phyloP scores from a whole-genome alignment of 2,797 vertebrate species.

The Macropodus opercularis region DNA sequence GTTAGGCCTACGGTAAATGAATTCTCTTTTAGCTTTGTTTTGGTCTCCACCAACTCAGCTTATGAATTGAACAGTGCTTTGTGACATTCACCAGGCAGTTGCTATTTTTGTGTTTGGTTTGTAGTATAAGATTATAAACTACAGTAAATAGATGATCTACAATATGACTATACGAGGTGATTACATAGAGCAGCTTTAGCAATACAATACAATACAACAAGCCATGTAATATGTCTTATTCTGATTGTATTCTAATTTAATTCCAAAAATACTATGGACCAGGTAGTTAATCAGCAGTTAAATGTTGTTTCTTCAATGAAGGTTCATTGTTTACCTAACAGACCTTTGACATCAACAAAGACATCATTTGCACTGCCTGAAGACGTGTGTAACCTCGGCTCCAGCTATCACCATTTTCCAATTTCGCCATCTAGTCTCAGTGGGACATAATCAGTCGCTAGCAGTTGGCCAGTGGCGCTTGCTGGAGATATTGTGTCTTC shows the following conservation, averaged over 20 bases:
- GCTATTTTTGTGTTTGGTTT: constrained; percentile 1
- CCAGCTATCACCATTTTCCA: constrained; percentile 58
- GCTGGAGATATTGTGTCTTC: constrained; percentile 50
- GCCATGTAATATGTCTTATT: background rate
- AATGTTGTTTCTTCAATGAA: constrained; percentile 24
- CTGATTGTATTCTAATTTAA: constrained; percentile 14
- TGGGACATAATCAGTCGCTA: constrained; percentile 61
- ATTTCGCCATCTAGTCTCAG: constrained; percentile 54
- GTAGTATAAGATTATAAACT: background rate
- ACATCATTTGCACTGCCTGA: constrained; percentile 36
- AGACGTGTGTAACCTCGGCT: constrained; percentile 32
- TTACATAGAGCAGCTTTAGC: background rate
- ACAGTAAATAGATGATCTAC: too few species aligned
- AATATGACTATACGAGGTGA: too few species aligned
- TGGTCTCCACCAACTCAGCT: constrained; percentile 7
- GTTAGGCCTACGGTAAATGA: background rate
- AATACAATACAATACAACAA: constrained; percentile 10
- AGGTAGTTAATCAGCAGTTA: constrained; percentile 33
- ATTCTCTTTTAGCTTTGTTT: background rate
- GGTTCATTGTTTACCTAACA: constrained; percentile 46
- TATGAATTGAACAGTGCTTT: constrained; percentile 32
- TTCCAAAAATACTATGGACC: constrained; percentile 18
- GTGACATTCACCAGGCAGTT: constrained; percentile 25
- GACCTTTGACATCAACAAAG: constrained; percentile 26
- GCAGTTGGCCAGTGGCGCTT: constrained; percentile 65